Percentiles rank a stretch among this genome's conserved stretches.
Conservation (phyloP, 2,113 vertebrate species). For the Caloenas nicobarica region DNA sequence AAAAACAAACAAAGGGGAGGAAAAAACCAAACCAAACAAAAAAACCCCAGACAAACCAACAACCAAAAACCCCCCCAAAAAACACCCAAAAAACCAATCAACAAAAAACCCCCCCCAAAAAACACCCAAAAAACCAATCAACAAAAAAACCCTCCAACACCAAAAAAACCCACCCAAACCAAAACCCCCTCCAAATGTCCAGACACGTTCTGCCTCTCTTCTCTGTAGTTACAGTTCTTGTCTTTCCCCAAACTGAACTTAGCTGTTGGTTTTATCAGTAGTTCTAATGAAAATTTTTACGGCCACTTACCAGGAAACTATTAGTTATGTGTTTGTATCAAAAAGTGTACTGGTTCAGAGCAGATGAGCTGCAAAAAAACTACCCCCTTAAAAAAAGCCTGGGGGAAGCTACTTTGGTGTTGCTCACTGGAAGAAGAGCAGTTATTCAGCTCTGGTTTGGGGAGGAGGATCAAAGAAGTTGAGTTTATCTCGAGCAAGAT, state of each 20-base stretch:
- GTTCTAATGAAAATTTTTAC: neutral
- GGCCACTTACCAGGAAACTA: neutral
- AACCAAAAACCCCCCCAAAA: neutral
- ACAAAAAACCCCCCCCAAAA: neutral
- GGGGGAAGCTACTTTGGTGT: neutral
- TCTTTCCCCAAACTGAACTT: neutral
- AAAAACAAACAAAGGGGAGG: neutral
- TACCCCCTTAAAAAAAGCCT: neutral
- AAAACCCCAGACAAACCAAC: neutral
- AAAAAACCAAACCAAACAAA: neutral
- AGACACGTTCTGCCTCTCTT: neutral
- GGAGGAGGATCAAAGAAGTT: neutral
- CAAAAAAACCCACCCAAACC: no score
- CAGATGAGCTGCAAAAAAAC: neutral
- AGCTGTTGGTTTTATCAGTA: neutral
- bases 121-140: no score
- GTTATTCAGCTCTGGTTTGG: neutral
- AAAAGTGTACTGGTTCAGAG: neutral
- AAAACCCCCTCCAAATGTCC: neutral
- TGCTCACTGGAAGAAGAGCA: neutral
- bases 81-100: neutral
- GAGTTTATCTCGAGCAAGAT: neutral
- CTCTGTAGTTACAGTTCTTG: neutral
- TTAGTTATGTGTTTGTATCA: neutral
- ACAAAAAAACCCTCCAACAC: neutral